Conservation (phyloP, 37 sponge, comb jelly and placozoan genomes). For the Ephydatia muelleri region DNA sequence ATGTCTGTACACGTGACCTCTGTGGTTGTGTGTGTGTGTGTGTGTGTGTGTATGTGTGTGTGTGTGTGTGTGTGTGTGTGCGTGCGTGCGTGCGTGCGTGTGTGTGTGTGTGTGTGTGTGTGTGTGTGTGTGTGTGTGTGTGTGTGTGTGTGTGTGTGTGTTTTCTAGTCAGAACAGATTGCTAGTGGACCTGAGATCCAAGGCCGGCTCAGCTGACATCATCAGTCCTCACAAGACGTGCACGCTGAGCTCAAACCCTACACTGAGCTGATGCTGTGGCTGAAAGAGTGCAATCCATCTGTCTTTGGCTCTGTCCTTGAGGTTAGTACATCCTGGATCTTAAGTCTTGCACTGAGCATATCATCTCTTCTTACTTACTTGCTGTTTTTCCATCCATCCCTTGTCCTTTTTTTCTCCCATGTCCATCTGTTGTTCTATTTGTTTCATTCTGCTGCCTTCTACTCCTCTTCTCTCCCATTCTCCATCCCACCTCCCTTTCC, state of each 20-base stretch:
- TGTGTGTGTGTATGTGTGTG: background rate
- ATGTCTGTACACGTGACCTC: background rate
- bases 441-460: background rate
- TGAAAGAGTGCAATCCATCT: conserved; percentile 46
- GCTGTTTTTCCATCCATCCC: no score
- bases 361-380: background rate
- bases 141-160: background rate
- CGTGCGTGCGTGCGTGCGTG: no score
- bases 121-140: background rate
- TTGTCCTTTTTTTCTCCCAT: no score
- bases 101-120: background rate
- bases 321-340: no score
- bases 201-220: background rate
- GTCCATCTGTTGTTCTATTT: background rate
- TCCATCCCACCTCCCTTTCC: background rate
- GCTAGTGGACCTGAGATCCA: background rate
- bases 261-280: conserved; percentile 58
- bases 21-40: background rate
- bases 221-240: conserved; percentile 39
- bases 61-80: conserved; percentile 2
- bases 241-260: conserved; percentile 59
- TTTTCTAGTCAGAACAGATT: conserved; percentile 13
- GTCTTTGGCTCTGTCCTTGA: conserved; percentile 45
- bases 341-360: no score
- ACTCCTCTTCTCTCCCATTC: background rate